Evolutionary conservation across 2,797 vertebrate genomes (phyloP), one percentile per base, ranked within the genome.

Genomic region (Acrossocheilus fasciatus): DNA sequence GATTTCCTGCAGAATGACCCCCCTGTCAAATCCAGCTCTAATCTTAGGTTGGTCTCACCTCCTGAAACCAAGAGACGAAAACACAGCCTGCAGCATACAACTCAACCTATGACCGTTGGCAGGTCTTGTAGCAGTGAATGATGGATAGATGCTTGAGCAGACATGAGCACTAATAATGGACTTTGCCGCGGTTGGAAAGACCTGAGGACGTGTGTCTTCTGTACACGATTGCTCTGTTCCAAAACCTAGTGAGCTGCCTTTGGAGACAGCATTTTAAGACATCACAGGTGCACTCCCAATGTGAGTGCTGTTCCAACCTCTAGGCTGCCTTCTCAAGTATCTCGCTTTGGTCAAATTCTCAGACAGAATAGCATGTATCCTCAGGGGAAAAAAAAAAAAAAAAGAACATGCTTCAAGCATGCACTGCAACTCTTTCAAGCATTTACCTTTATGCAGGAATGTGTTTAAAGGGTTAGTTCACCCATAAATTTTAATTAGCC

Each of bases 11-110:
- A 36, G 30, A 52, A 26, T 73, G 76, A 85, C 84, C 84, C 39
- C 39, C 43, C 74, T 45, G 76, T 73, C 76, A 80, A 50, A 45
- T 12, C 69, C 23, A 64, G 15, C 78, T 86, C 69, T 81, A 86
- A 81, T 86, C 77, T 86, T 86, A 86, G 78, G 23, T 81, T 81
- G 69, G 12, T 64, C 34, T 81, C n/a, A 79, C 47, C 47, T 85
- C 34, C 15, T 18, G 30, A 52, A 41, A 34, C 70, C 83, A 57
- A 80, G 54, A 81, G 11, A 81, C 30, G 23, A 81, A 86, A 74
- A 66, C 77, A 50, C 68, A 74, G 77, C 78, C 43, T 62, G 20
- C 41, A 50, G 79, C 52, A 78, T 1, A 72, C 23, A 72, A 11
- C 43, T 59, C 50, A 8, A 86, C 73, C 54, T 72, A 18, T 82